These are phyloP conservation scores for Hormaphis cornu DNA, from an alignment of 1,140 invertebrate genomes.

Conservation along the genomic window DNA sequence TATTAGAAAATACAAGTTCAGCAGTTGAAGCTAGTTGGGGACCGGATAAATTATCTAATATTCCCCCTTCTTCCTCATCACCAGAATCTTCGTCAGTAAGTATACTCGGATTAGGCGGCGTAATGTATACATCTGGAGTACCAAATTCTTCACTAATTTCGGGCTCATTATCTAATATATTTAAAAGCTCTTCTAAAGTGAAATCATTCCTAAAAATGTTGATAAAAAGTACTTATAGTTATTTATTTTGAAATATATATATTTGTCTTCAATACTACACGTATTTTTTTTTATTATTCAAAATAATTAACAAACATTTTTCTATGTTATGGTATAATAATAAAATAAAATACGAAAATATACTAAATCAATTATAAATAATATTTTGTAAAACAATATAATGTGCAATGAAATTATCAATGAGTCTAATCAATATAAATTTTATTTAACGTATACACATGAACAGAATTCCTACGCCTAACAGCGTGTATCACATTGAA, in stretches of 20 bases:
- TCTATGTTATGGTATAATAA: too few species aligned
- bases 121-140: slow-evolving; percentile 29
- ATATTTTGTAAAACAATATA: too few species aligned
- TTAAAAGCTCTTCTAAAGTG: background rate
- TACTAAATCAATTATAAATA: too few species aligned
- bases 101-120: slow-evolving; percentile 27
- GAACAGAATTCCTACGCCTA: too few species aligned
- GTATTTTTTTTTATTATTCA: background rate
- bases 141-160: slow-evolving; percentile 5
- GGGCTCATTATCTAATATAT: background rate
- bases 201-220: background rate
- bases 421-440: too few species aligned
- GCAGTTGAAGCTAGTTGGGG: slow-evolving; percentile 33
- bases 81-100: slow-evolving; percentile 35
- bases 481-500: too few species aligned
- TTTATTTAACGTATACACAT: too few species aligned
- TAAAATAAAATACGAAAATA: too few species aligned
- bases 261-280: background rate
- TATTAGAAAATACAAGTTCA: background rate
- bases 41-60: slow-evolving; percentile 35
- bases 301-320: too few species aligned
- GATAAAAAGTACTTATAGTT: background rate
- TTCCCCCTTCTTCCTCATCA: slow-evolving; percentile 36
- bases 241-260: background rate
- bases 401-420: too few species aligned